A percentile compares a stretch with the other conserved stretches of the same genome.
These are phyloP conservation scores for Muntiacus muntjak DNA, from an alignment of 2,113 vertebrate genomes.

Conservation along the genomic window DNA sequence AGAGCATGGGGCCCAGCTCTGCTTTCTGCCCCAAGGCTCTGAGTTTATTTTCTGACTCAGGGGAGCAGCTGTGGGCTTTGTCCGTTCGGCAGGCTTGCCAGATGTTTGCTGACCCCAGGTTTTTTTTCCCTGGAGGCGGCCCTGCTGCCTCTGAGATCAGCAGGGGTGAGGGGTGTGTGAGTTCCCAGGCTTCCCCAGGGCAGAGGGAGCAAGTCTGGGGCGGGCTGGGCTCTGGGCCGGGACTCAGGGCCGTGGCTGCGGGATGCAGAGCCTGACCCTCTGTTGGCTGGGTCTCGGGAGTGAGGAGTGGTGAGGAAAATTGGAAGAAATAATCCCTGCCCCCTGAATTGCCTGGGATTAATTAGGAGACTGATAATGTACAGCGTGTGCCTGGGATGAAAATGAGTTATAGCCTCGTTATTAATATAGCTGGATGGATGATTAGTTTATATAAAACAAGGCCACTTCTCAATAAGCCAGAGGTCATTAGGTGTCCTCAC, in stretches of 20 bases:
- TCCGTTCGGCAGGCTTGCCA: not conserved
- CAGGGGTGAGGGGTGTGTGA: not conserved
- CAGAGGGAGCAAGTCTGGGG: not conserved
- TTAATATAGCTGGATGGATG: constrained; percentile 56
- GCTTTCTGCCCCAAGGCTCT: not conserved
- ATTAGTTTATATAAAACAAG: constrained; percentile 69
- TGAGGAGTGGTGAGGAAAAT: constrained; percentile 53
- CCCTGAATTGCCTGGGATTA: constrained; percentile 72
- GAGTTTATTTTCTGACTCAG: constrained; percentile 3
- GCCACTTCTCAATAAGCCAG: constrained; percentile 62
- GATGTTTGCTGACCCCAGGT: constrained; percentile 13
- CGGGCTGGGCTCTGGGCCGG: not conserved
- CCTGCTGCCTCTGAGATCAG: not conserved
- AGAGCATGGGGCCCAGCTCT: not conserved
- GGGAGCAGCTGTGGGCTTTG: constrained; percentile 44
- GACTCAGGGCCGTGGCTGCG: not conserved
- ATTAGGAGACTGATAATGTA: constrained; percentile 68
- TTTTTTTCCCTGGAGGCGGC: not conserved
- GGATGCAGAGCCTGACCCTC: constrained; percentile 8
- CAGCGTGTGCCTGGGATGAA: constrained; percentile 68
- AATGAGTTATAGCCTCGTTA: constrained; percentile 71
- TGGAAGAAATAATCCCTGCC: constrained; percentile 66
- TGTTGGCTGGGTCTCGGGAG: not conserved
- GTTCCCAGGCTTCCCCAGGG: constrained; percentile 16
- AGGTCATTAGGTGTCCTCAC: constrained; percentile 50